phyloP scores from a whole-genome alignment of 2,797 vertebrate genomes.

The Coregonus sp. region DNA sequence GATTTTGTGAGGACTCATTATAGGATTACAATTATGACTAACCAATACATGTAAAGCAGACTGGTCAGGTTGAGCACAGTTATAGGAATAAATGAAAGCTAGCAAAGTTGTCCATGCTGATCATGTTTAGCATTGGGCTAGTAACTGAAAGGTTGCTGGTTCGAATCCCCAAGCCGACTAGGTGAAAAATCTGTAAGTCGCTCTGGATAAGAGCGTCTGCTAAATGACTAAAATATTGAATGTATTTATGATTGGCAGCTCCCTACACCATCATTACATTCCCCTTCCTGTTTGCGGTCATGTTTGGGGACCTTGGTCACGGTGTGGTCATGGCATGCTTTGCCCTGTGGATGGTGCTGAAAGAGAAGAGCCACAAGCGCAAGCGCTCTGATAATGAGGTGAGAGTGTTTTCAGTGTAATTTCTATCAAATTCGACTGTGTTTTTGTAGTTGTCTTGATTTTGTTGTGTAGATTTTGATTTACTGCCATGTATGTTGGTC shows the following conservation, averaged over 20 bases:
- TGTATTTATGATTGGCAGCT: constrained; percentile 68
- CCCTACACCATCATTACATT: constrained; percentile 95
- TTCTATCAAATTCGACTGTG: neutral
- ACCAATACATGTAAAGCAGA: neutral
- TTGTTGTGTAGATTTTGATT: neutral
- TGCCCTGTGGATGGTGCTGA: constrained; percentile 87
- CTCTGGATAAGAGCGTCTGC: no score
- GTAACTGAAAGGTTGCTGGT: no score
- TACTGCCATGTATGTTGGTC: neutral
- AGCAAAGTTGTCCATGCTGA: neutral
- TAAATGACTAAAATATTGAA: no score
- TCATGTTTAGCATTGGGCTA: neutral
- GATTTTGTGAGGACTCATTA: no score
- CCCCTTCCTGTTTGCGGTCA: constrained; percentile 94
- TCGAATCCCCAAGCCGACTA: no score
- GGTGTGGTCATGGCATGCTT: constrained; percentile 88
- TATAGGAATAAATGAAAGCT: neutral
- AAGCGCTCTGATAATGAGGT: constrained; percentile 86
- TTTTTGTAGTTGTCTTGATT: neutral
- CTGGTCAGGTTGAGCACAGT: neutral
- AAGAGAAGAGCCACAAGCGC: constrained; percentile 83
- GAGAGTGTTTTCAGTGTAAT: constrained; percentile 17
- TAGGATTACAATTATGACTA: neutral
- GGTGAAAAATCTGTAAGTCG: no score
- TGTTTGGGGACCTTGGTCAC: constrained; percentile 96